These are phyloP conservation scores for Xylota segnis DNA, from an alignment of 2,888 invertebrate genomes.

Conservation along the genomic window DNA sequence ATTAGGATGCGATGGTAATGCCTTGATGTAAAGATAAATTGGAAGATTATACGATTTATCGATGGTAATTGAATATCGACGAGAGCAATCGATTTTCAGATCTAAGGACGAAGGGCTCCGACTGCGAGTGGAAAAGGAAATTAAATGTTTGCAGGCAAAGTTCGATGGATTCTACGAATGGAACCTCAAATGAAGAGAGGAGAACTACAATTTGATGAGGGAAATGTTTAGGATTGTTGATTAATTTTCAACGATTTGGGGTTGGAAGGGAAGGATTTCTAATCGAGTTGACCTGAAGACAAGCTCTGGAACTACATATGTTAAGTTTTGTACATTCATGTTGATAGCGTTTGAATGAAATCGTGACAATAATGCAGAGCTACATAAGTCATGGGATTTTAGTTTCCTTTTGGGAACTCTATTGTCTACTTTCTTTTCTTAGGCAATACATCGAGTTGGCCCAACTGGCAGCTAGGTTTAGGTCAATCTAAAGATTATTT, in stretches of 20 bases:
- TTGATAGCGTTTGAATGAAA: too few relatives aligned
- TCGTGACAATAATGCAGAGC: too few relatives aligned
- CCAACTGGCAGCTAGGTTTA: too few relatives aligned
- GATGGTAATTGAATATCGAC: constrained; percentile 74
- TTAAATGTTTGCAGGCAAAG: constrained; percentile 49
- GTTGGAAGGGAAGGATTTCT: not conserved
- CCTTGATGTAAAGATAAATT: constrained; percentile 74
- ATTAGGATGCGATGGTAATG: constrained; percentile 71
- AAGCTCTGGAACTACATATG: not conserved
- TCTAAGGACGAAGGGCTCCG: not conserved
- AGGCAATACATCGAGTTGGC: too few relatives aligned
- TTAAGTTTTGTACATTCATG: not conserved
- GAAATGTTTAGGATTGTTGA: constrained; percentile 25
- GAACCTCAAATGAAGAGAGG: not conserved
- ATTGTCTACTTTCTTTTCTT: too few relatives aligned
- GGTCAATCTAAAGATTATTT: too few relatives aligned
- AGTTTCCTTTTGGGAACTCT: too few relatives aligned
- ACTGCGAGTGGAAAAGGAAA: constrained; percentile 56
- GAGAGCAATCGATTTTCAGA: constrained; percentile 66
- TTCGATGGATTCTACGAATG: not conserved
- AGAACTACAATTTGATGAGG: not conserved
- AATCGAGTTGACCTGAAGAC: constrained; percentile 6
- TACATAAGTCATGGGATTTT: too few relatives aligned
- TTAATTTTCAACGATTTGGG: constrained; percentile 32
- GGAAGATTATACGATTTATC: constrained; percentile 71